Percentiles rank a stretch among this genome's conserved stretches.
These are phyloP conservation scores for Lasioglossum morio DNA, from an alignment of 2,888 invertebrate species.

Conservation along the genomic window DNA sequence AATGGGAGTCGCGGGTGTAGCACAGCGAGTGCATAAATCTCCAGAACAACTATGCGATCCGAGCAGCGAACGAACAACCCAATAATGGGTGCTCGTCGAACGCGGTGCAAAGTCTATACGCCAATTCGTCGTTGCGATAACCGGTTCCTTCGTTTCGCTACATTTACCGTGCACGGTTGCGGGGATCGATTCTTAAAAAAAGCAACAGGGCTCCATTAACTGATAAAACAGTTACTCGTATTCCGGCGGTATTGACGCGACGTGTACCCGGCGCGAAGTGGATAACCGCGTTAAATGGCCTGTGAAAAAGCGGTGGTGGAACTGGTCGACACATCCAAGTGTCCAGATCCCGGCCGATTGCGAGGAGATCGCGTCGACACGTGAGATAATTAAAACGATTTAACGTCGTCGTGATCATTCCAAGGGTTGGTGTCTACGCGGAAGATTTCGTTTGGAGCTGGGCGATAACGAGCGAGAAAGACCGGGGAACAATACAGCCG, in stretches of 20 bases:
- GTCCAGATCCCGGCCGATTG: constrained; percentile 10
- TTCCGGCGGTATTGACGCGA: constrained; percentile 45
- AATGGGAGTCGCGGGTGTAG: neutral
- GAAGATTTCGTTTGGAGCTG: constrained; percentile 5
- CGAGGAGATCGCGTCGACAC: neutral
- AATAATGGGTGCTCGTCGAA: constrained; percentile 2
- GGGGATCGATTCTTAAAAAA: constrained; percentile 43
- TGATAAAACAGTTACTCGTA: constrained; percentile 48
- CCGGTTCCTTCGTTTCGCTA: constrained; percentile 30
- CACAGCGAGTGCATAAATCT: neutral
- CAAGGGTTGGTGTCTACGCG: constrained; percentile 25
- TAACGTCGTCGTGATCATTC: constrained; percentile 25
- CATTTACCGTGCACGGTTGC: constrained; percentile 26
- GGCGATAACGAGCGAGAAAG: constrained; percentile 42
- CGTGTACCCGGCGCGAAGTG: constrained; percentile 48
- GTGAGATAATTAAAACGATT: constrained; percentile 62
- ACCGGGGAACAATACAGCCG: constrained; percentile 43
- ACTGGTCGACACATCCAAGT: neutral
- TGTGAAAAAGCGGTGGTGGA: constrained; percentile 40
- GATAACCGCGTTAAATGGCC: constrained; percentile 59
- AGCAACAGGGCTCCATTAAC: constrained; percentile 53
- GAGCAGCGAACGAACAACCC: constrained; percentile 7
- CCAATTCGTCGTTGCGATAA: constrained; percentile 25
- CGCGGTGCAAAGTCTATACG: neutral
- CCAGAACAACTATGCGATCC: neutral